Evolutionary conservation across 2,113 vertebrate species (phyloP).

Genomic region (Pseudorhombus dupliciocellatus): DNA sequence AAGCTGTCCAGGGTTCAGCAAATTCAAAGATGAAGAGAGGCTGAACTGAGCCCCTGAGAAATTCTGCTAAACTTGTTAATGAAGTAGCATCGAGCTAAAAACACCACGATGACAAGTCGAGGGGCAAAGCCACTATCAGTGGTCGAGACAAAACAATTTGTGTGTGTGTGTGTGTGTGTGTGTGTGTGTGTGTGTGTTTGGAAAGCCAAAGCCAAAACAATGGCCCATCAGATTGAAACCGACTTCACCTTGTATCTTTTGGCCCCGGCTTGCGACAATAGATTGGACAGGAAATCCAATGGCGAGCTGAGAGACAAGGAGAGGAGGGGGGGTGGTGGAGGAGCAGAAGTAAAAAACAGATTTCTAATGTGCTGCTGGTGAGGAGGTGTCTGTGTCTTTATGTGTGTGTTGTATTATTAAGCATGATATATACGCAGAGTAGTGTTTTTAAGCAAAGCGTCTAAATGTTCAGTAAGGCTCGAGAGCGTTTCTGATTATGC

Average conservation of each 20-base stretch:
- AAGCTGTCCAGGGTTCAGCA: neutral
- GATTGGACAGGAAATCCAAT: conserved; percentile 93
- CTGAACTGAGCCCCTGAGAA: too few relatives aligned
- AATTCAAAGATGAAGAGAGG: neutral
- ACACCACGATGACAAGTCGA: conserved; percentile 80
- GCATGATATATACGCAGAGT: neutral
- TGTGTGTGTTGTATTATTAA: neutral
- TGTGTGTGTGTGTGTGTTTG: conserved; percentile 32
- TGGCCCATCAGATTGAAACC: conserved; percentile 90
- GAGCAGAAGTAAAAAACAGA: conserved; percentile 75
- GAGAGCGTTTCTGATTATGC: neutral
- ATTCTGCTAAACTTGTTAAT: neutral
- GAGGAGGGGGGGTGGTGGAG: conserved; percentile 64
- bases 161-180: conserved; percentile 23
- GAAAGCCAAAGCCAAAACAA: conserved; percentile 83
- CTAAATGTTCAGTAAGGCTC: neutral
- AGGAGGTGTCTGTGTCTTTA: conserved; percentile 2
- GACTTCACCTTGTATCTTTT: conserved; percentile 93
- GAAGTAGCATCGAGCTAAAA: neutral
- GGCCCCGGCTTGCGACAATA: conserved; percentile 84
- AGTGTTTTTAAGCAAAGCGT: neutral
- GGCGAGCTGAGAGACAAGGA: conserved; percentile 82
- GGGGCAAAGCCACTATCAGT: conserved; percentile 76
- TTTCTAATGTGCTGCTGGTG: conserved; percentile 80
- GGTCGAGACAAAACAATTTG: conserved; percentile 69